A percentile compares a stretch with the other conserved stretches of the same genome.
phyloP scores from a whole-genome alignment of 2,888 invertebrate species.

The Tiliacea aurago region DNA sequence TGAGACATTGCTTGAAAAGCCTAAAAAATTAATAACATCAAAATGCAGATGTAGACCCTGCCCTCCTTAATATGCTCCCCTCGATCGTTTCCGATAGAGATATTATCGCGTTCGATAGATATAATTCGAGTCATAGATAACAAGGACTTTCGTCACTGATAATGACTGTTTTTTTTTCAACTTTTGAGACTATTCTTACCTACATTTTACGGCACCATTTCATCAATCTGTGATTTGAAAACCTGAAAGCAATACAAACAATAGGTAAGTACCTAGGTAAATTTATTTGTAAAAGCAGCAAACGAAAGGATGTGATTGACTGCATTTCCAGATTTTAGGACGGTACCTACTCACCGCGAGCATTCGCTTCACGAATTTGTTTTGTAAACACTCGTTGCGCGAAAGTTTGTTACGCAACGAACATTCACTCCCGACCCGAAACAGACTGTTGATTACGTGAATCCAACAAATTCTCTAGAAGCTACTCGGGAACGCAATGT shows the following conservation, averaged over 20 bases:
- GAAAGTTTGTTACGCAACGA: neutral
- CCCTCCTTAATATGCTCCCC: neutral
- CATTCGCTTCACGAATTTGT: neutral
- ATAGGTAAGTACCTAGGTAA: too few species aligned
- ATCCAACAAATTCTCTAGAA: neutral
- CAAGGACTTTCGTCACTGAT: slow-evolving; percentile 12
- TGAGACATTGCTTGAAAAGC: neutral
- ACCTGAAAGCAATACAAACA: neutral
- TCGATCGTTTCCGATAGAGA: neutral
- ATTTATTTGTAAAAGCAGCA: neutral
- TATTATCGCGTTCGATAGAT: slow-evolving; percentile 4
- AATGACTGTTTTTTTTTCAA: neutral
- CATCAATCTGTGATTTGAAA: neutral
- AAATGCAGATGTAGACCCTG: neutral
- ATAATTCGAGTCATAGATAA: slow-evolving; percentile 34
- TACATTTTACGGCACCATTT: neutral
- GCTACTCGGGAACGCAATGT: neutral
- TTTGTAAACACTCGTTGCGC: neutral
- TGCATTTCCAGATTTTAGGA: neutral
- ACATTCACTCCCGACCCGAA: too few species aligned
- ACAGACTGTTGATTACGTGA: neutral
- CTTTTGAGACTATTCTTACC: neutral
- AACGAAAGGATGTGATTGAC: neutral
- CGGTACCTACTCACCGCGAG: neutral
- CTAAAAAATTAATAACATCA: slow-evolving; percentile 1